These are phyloP conservation scores for Diadromus collaris DNA, from an alignment of 2,888 invertebrate species.

Conservation along the genomic window DNA sequence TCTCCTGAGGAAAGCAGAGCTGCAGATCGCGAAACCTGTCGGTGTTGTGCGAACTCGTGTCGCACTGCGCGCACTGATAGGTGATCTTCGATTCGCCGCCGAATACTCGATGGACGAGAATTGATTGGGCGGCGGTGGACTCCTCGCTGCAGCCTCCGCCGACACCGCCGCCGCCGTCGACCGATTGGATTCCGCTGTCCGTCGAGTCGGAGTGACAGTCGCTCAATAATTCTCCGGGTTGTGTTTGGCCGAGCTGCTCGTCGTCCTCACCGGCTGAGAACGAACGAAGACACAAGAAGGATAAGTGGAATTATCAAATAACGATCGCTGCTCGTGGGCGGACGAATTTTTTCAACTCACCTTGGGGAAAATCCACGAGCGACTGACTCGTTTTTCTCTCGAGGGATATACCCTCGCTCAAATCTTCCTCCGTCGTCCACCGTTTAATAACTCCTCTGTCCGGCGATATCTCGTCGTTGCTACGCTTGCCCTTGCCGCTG, in stretches of 20 bases:
- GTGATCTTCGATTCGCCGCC: constrained; percentile 89
- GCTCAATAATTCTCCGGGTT: constrained; percentile 69
- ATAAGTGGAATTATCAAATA: background rate
- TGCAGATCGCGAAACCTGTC: constrained; percentile 92
- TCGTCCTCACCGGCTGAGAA: constrained; percentile 70
- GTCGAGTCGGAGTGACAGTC: constrained; percentile 79
- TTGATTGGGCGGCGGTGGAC: constrained; percentile 74
- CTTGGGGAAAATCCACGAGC: constrained; percentile 77
- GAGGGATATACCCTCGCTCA: constrained; percentile 74
- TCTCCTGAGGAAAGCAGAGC: constrained; percentile 86
- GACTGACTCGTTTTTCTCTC: constrained; percentile 76
- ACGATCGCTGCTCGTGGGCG: background rate
- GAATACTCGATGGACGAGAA: constrained; percentile 87
- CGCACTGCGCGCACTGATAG: constrained; percentile 88
- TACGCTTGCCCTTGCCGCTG: constrained; percentile 68
- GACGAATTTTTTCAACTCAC: constrained; percentile 64
- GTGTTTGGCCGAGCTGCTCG: constrained; percentile 68
- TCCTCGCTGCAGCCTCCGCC: constrained; percentile 39
- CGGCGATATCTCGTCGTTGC: constrained; percentile 62
- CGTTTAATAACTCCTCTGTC: constrained; percentile 72
- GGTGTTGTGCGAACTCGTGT: constrained; percentile 86
- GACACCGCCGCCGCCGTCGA: constrained; percentile 73
- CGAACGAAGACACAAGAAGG: background rate
- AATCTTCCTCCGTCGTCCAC: constrained; percentile 79
- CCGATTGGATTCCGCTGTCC: constrained; percentile 79